Evolutionary conservation across 2,113 vertebrate species (phyloP).

Genomic region (Perca fluviatilis): DNA sequence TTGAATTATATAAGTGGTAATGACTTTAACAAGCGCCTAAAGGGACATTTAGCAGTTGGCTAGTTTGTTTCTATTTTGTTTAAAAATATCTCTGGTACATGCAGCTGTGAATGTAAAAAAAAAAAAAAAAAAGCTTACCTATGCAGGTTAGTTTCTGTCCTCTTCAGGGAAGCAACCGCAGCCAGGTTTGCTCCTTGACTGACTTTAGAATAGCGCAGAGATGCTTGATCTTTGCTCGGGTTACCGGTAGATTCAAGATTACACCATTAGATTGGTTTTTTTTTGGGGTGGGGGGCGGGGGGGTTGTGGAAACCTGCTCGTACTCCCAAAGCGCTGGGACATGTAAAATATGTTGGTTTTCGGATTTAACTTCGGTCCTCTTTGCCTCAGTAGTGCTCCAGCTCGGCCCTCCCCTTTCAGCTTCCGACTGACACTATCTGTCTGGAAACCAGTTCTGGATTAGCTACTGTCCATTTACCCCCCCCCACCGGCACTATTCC

Average conservation of each 20-base stretch:
- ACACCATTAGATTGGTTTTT: neutral
- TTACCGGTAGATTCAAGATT: neutral
- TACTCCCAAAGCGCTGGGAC: neutral
- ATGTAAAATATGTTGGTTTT: neutral
- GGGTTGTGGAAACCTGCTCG: neutral
- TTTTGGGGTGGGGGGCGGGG: too few species aligned
- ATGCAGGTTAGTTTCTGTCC: slow-evolving; percentile 32
- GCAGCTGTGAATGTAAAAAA: neutral
- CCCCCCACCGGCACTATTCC: too few species aligned
- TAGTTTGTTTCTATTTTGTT: too few species aligned
- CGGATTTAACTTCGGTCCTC: neutral
- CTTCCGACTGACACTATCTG: too few species aligned
- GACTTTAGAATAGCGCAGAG: neutral
- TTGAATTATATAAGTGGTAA: neutral
- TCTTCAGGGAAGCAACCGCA: neutral
- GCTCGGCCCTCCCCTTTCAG: slow-evolving; percentile 51
- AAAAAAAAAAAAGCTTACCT: slow-evolving; percentile 47
- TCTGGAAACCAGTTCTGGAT: neutral
- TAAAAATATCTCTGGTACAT: too few species aligned
- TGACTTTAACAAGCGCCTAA: neutral
- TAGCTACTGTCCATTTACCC: too few species aligned
- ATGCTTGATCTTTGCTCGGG: neutral
- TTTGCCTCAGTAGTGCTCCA: neutral
- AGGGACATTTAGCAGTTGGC: too few species aligned
- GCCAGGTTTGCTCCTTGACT: neutral